Percentiles rank a stretch among this genome's conserved stretches.
These are phyloP conservation scores for Actinopyga echinites DNA, from an alignment of 53 echinoderm and acorn worm species.

Conservation along the genomic window DNA sequence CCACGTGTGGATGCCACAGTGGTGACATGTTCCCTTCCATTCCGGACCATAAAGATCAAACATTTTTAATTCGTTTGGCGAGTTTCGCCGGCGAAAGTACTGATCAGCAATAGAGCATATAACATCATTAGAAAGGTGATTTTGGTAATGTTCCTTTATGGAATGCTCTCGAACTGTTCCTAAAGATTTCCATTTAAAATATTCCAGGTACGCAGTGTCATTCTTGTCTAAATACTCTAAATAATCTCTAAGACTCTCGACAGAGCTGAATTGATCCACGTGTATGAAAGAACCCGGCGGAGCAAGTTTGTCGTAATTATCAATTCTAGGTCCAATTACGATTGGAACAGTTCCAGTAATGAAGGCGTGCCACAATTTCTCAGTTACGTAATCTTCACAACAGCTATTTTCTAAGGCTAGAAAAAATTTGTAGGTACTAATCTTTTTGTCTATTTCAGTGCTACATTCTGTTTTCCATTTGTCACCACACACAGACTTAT, in stretches of 20 bases:
- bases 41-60: background rate
- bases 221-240: background rate
- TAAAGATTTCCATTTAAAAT: background rate
- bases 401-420: conserved; percentile 21
- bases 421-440: conserved; percentile 13
- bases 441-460: background rate
- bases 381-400: conserved; percentile 10
- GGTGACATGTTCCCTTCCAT: conserved; percentile 14
- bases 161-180: background rate
- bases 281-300: background rate
- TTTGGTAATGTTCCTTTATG: background rate
- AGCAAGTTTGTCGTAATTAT: background rate
- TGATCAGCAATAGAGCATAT: background rate
- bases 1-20: background rate
- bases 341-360: background rate
- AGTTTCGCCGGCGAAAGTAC: background rate
- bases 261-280: background rate
- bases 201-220: background rate
- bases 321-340: conserved; percentile 11
- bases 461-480: background rate
- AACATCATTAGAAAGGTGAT: background rate
- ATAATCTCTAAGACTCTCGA: background rate
- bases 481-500: background rate
- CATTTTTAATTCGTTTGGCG: background rate
- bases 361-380: background rate